These are phyloP conservation scores for Aphelocoma californica DNA, from an alignment of 2,797 vertebrate genomes.

Conservation along the genomic window DNA sequence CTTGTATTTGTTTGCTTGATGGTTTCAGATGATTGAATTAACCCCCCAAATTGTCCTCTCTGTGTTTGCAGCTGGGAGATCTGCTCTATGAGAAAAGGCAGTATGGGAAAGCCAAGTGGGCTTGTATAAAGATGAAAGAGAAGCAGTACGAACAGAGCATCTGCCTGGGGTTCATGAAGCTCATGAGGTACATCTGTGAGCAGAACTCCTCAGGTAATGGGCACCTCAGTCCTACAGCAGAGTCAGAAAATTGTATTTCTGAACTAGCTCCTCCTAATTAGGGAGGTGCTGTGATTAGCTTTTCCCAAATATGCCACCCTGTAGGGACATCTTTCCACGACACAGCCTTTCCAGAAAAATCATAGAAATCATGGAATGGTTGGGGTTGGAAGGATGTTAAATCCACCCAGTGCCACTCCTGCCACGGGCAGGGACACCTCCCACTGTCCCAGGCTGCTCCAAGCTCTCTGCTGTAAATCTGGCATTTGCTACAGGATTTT, in stretches of 20 bases:
- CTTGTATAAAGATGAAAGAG: slow-evolving; percentile 83
- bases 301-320: neutral
- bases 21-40: neutral
- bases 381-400: neutral
- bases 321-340: fast-evolving
- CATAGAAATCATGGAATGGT: fast-evolving
- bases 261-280: neutral
- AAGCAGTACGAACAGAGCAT: slow-evolving; percentile 91
- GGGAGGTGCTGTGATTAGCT: neutral
- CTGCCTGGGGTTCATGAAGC: slow-evolving; percentile 91
- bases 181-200: slow-evolving; percentile 92
- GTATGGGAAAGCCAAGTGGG: slow-evolving; percentile 88
- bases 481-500: neutral
- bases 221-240: neutral
- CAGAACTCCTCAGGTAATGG: slow-evolving; percentile 85
- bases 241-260: fast-evolving
- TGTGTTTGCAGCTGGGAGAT: slow-evolving; percentile 78
- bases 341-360: neutral
- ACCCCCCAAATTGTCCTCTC: neutral
- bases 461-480: neutral
- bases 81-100: slow-evolving; percentile 85
- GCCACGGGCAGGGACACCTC: neutral
- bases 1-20: neutral
- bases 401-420: neutral
- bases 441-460: neutral